Conservation (phyloP, 2,888 invertebrate genomes). For the Drosophila percnosoma region DNA sequence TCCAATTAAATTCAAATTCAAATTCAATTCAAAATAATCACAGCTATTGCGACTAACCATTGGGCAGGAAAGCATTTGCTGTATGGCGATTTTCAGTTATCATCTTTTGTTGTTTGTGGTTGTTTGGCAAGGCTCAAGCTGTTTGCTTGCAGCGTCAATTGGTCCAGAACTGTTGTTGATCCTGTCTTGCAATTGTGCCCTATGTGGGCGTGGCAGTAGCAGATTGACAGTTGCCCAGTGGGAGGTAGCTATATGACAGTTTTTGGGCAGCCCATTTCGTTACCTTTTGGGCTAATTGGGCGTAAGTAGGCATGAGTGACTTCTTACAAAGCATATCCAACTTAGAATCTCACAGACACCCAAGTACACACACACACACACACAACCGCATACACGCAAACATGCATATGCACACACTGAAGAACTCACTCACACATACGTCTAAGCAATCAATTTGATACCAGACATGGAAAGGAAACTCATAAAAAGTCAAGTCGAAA, state of each 20-base stretch:
- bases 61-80: not conserved
- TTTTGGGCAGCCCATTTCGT: conserved; percentile 25
- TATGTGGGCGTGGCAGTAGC: conserved; percentile 18
- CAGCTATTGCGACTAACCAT: not conserved
- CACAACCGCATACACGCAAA: conserved; percentile 1
- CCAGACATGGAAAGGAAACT: conserved; percentile 50
- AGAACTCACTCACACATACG: conserved; percentile 8
- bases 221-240: conserved; percentile 2
- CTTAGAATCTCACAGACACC: conserved; percentile 23
- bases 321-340: conserved; percentile 61
- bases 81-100: not conserved
- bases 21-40: not conserved
- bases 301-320: conserved; percentile 22
- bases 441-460: conserved; percentile 70
- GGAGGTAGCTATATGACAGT: not conserved
- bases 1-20: not conserved
- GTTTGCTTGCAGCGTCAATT: conserved; percentile 1
- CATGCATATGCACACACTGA: not conserved
- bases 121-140: not conserved
- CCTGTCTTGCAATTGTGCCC: not conserved
- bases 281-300: conserved; percentile 52
- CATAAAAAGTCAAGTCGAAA: conserved; percentile 58
- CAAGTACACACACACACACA: conserved; percentile 2
- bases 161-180: not conserved
- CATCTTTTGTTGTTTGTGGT: conserved; percentile 1